phyloP scores from a whole-genome alignment of 2,888 invertebrate species.

The Coelopa pilipes region DNA sequence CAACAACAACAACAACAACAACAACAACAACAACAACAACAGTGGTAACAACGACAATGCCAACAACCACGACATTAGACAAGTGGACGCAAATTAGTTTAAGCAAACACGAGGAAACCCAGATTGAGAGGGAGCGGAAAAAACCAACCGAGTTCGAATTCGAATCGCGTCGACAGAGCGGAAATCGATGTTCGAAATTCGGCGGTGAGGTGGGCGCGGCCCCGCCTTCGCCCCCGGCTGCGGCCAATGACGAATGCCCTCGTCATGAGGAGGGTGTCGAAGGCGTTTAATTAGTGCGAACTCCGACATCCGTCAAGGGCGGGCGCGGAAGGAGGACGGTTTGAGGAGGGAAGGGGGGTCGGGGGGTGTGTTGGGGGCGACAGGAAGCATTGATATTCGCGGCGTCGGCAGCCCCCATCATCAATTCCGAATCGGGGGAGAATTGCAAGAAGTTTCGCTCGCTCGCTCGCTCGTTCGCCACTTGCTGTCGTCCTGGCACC shows the following conservation, averaged over 20 bases:
- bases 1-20: no score
- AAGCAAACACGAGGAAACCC: constrained; percentile 3
- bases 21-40: no score
- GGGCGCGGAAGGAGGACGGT: constrained; percentile 13
- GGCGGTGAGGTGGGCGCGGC: background rate
- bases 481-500: no score
- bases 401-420: constrained; percentile 36
- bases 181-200: no score
- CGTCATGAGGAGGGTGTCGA: no score
- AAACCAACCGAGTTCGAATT: no score
- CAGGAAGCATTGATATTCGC: constrained; percentile 42
- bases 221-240: no score
- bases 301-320: constrained; percentile 39
- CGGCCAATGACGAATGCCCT: no score
- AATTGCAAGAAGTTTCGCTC: constrained; percentile 6
- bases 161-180: no score
- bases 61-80: no score
- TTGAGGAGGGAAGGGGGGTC: background rate
- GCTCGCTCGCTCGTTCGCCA: no score
- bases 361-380: constrained; percentile 28
- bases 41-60: no score
- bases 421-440: constrained; percentile 41
- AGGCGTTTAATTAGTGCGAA: constrained; percentile 36
- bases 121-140: background rate
- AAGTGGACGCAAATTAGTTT: constrained; percentile 1